Evolutionary conservation across 2,113 vertebrate genomes (phyloP).

Genomic region (Hyperopisus bebe): DNA sequence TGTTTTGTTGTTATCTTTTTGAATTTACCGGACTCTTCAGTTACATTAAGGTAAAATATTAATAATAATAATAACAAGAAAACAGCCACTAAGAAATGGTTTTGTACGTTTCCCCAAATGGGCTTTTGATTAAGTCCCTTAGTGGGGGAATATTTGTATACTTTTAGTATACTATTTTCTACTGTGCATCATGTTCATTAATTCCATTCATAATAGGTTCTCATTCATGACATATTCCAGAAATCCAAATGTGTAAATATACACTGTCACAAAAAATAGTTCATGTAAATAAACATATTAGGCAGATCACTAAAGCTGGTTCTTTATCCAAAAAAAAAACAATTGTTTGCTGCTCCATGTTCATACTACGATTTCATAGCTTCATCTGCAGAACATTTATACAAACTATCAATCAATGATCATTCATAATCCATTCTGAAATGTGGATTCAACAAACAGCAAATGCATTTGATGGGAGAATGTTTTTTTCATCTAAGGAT

Average conservation of each 20-base stretch:
- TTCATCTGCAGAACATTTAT: conserved; percentile 20
- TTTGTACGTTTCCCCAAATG: neutral
- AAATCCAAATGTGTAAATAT: conserved; percentile 15
- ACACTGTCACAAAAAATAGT: conserved; percentile 14
- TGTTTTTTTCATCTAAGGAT: neutral
- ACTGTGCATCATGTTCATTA: neutral
- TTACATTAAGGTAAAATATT: conserved; percentile 23
- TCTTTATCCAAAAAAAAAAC: conserved; percentile 44
- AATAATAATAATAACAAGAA: neutral
- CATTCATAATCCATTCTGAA: neutral
- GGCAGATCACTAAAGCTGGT: conserved; percentile 66
- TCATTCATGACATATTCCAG: neutral
- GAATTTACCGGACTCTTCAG: neutral
- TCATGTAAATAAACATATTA: conserved; percentile 22
- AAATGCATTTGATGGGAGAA: neutral
- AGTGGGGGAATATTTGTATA: conserved; percentile 5
- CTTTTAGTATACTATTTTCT: neutral
- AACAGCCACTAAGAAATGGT: conserved; percentile 19
- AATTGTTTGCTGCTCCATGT: conserved; percentile 58
- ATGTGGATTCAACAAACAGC: neutral
- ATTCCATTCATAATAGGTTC: neutral
- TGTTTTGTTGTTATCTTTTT: conserved; percentile 1
- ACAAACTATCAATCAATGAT: neutral
- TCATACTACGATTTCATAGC: conserved; percentile 61
- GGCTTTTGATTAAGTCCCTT: neutral